Evolutionary conservation across 30 jellyfish, hydroid and myxozoan species (phyloP), one percentile per base, ranked within the genome.

Genomic region (Catostylus mosaicus): DNA sequence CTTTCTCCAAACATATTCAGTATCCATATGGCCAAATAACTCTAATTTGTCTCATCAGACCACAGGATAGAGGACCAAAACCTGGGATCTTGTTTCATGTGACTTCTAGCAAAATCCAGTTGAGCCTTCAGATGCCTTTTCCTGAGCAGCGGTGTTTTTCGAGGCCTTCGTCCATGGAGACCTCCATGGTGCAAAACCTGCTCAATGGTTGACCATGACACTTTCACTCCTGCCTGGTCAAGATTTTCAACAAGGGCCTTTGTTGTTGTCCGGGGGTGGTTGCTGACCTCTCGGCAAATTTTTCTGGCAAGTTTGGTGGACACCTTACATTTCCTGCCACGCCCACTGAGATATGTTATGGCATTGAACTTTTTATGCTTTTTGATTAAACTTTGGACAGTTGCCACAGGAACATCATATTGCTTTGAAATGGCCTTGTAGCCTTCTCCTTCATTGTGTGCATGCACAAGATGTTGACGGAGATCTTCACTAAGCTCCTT

Each of bases 221-320:
- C 30, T 26, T n/a, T 52, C 67, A 52, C 19, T 26, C 67, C 67
- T 10, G 19, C 30, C 67, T 7, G 67, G 7, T 3, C 8, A 10
- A 52, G 29, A 10, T 10, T 3, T 52, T 52, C 67, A 52, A 52
- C 6, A 26, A 52, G 19, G 67, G 30, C 67, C 67, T 52, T 52
- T 16, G 30, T 52, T 22, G 75, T 2, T 62, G 75, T 62, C 50
- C 75, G 75, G 46, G 54, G 75, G 46, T 29, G 14, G 75, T 22
- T 62, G 75, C 30, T 62, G 75, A 62, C 75, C 50, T 62, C 40
- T 29, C 46, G 43, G 75, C 75, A 62, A 62, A 22, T 29, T 62
- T 62, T 62, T n/a, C 45, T 29, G 7, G 6, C 46, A 4, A 12
- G n/a, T 22, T 62, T 29, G 40, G 45, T 26, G 50, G 50, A 27